These are phyloP conservation scores for Danio tinwini DNA, from an alignment of 2,797 vertebrate species.

Conservation along the genomic window DNA sequence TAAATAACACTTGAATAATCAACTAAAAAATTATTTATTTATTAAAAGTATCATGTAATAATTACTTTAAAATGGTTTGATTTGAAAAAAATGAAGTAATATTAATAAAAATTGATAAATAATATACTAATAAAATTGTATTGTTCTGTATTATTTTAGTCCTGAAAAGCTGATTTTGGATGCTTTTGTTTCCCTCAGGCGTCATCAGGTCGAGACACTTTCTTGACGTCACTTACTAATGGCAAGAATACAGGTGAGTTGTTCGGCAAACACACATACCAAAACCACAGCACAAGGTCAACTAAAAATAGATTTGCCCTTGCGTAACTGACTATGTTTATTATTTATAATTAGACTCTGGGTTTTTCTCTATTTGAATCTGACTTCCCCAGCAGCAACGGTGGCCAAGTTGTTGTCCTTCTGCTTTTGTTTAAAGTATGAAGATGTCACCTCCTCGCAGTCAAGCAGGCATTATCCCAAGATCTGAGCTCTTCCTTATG, in stretches of 20 bases:
- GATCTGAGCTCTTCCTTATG: slow-evolving; percentile 52
- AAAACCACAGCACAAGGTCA: neutral
- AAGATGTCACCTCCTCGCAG: slow-evolving; percentile 43
- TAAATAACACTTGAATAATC: no score
- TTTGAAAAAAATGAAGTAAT: no score
- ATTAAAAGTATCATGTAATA: no score
- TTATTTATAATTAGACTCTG: neutral
- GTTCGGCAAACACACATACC: neutral
- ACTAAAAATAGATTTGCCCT: neutral
- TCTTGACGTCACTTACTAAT: slow-evolving; percentile 29
- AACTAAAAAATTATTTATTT: no score
- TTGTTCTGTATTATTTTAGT: no score
- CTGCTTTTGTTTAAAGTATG: slow-evolving; percentile 37
- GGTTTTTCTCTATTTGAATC: neutral
- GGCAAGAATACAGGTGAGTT: slow-evolving; percentile 51
- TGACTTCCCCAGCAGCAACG: neutral
- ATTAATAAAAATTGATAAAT: no score
- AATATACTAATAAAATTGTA: no score
- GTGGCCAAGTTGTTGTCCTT: slow-evolving; percentile 3
- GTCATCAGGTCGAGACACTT: slow-evolving; percentile 3
- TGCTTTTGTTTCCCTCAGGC: slow-evolving; percentile 13
- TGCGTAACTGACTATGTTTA: neutral
- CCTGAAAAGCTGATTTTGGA: neutral
- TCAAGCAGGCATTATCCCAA: slow-evolving; percentile 48
- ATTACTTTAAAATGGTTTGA: no score